Base-by-base conservation (phyloP, 2,888 invertebrate species). In the Diloba caeruleocephala region DNA sequence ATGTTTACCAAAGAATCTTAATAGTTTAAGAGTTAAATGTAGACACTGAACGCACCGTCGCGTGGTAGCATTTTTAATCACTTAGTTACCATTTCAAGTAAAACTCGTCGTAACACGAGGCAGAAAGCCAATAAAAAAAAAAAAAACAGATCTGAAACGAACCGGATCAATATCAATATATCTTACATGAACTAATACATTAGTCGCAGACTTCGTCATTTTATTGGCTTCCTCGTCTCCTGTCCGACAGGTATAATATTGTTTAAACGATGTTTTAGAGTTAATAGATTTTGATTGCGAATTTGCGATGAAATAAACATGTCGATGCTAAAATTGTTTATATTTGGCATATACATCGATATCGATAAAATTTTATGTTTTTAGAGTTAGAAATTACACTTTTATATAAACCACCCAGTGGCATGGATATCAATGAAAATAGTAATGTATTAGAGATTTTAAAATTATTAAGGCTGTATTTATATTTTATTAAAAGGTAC, bases 1-100 rank as follows among this genome's bases (percentile, higher is more conserved):
- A 34, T 15, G 14, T 37, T 44, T 49, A 78, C 76, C 78, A 78
- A 78, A 78, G 76, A 76, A 71, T 76, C 68, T 73, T 70, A 45
- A 62, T 72, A 66, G 61, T 61, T 60, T 67, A 70, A 37, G 53
- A 37, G 46, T 56, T 49, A 55, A 37, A 48, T 51, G 37, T 64
- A 50, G 49, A 21, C 26, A 38, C 29, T 43, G 36, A 46, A 33
- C 38, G 48, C 41, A 49, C 50, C 15, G 21, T 19, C n/a, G 29
- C 15, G 21, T 19, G n/a, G 29, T 55, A 61, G 53, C 32, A 17
- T 51, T 45, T 37, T 52, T 7, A 51, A 28, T 43, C 37, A 55
- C 49, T 25, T 46, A 45, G 58, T 69, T 67, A 56, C 69, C 55
- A 41, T 38, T 54, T n/a, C n/a, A n/a, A n/a, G n/a, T n/a, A n/a